A percentile compares a stretch with the other conserved stretches of the same genome.
phyloP scores from a whole-genome alignment of 2,113 vertebrate genomes.

The Triplophysa siluroides region DNA sequence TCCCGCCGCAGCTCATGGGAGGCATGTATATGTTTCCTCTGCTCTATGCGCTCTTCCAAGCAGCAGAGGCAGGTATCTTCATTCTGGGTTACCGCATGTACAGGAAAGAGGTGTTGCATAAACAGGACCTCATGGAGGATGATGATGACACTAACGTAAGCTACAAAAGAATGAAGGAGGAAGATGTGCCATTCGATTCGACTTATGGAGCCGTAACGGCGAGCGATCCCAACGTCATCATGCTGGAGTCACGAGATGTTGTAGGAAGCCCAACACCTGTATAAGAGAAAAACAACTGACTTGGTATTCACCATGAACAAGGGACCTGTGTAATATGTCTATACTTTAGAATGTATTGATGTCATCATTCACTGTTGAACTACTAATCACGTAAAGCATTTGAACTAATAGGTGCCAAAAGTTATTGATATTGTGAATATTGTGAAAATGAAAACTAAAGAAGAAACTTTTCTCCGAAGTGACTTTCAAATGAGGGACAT shows the following conservation, averaged over 20 bases:
- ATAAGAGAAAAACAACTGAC: constrained; percentile 48
- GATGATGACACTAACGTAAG: constrained; percentile 86
- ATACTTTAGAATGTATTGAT: constrained; percentile 6
- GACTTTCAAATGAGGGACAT: too few species aligned
- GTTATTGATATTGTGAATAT: constrained; percentile 5
- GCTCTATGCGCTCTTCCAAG: constrained; percentile 95
- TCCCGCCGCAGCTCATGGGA: constrained; percentile 87
- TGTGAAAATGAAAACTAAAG: constrained; percentile 19
- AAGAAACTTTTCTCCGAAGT: too few species aligned
- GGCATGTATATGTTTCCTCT: constrained; percentile 97
- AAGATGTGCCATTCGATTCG: constrained; percentile 79
- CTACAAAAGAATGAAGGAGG: constrained; percentile 90
- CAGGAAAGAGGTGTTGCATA: constrained; percentile 81
- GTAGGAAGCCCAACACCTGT: constrained; percentile 65
- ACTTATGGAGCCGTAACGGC: constrained; percentile 85
- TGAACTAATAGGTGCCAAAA: constrained; percentile 8
- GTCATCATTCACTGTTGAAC: constrained; percentile 16
- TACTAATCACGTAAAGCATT: constrained; percentile 18
- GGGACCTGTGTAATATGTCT: constrained; percentile 17
- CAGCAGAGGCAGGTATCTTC: constrained; percentile 89
- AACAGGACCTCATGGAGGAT: constrained; percentile 75
- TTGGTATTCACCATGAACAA: constrained; percentile 5
- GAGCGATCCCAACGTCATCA: constrained; percentile 74
- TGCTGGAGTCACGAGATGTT: constrained; percentile 73
- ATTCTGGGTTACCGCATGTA: constrained; percentile 89